A percentile compares a stretch with the other conserved stretches of the same genome.
These are phyloP conservation scores for Austrolebias charrua DNA, from an alignment of 2,797 vertebrate species.

Conservation along the genomic window DNA sequence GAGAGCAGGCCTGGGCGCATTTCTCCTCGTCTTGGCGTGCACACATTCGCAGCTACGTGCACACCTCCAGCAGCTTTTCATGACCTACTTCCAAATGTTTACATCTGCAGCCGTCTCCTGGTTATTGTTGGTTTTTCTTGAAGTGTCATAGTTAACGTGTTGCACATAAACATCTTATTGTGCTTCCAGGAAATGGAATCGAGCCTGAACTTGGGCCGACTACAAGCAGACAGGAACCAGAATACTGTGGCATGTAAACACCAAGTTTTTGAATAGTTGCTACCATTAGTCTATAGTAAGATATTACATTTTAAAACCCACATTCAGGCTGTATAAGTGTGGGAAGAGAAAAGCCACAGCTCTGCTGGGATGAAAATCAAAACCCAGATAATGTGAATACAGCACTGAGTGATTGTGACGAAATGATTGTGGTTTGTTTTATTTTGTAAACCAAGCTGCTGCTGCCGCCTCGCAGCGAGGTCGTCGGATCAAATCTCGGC, in stretches of 20 bases:
- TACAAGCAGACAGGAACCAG: constrained; percentile 2
- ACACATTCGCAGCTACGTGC: constrained; percentile 10
- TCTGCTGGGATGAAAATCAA: no score
- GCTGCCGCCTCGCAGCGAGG: no score
- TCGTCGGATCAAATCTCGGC: no score
- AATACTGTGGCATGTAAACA: constrained; percentile 1
- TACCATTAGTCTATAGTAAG: neutral
- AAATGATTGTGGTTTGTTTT: no score
- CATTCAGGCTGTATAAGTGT: neutral
- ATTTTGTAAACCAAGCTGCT: no score
- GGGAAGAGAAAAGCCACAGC: neutral
- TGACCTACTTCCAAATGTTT: constrained; percentile 36
- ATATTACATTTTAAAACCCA: neutral
- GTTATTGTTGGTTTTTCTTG: neutral
- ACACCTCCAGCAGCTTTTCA: constrained; percentile 30
- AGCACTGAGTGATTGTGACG: no score
- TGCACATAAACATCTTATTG: constrained; percentile 1
- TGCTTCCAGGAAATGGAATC: neutral
- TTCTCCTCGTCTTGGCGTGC: constrained; percentile 41
- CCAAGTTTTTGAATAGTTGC: neutral
- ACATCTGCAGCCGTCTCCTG: constrained; percentile 3
- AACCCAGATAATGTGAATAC: no score
- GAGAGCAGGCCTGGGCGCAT: constrained; percentile 54
- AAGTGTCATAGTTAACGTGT: neutral
- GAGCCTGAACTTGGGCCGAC: neutral